phyloP scores from a whole-genome alignment of 92 coral and sea anemone genomes.

The Phenganax marumi region DNA sequence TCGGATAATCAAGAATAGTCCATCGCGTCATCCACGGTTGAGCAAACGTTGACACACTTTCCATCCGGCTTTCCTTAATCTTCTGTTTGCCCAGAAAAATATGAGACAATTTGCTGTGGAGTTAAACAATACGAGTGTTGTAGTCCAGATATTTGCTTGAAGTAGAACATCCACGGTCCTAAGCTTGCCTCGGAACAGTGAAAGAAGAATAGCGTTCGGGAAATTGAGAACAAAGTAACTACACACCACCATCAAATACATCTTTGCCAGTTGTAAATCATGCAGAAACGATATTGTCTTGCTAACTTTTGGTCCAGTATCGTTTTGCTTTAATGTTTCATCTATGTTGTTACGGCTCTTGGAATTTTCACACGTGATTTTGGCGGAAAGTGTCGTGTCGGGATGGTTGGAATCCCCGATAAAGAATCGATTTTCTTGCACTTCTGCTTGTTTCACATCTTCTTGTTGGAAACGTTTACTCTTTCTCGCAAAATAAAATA shows the following conservation, averaged over 20 bases:
- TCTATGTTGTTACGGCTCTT: not conserved
- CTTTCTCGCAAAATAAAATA: conserved; percentile 16
- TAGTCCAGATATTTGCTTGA: conserved; percentile 12
- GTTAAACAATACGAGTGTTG: conserved; percentile 16
- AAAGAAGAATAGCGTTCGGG: conserved; percentile 20
- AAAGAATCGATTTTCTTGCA: not conserved
- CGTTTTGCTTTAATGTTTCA: not conserved
- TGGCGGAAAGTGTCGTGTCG: not conserved
- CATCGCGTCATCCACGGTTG: not conserved
- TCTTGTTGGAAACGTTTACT: not conserved
- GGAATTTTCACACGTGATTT: not conserved
- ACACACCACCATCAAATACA: conserved; percentile 27
- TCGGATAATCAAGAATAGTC: too few species aligned
- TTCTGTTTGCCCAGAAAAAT: conserved; percentile 36
- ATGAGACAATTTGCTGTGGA: conserved; percentile 22
- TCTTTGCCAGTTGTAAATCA: conserved; percentile 34
- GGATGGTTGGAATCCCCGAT: not conserved
- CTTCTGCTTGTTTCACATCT: not conserved
- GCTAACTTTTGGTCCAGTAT: not conserved
- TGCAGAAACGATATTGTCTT: conserved; percentile 30
- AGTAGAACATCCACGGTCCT: conserved; percentile 3
- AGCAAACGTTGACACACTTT: not conserved
- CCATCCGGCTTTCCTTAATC: conserved; percentile 19
- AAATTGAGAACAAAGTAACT: conserved; percentile 9
- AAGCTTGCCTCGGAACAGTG: not conserved